Percentiles rank a stretch among this genome's conserved stretches.
Evolutionary conservation across 2,113 vertebrate genomes (phyloP).

Genomic region (Eubucco bourcierii): DNA sequence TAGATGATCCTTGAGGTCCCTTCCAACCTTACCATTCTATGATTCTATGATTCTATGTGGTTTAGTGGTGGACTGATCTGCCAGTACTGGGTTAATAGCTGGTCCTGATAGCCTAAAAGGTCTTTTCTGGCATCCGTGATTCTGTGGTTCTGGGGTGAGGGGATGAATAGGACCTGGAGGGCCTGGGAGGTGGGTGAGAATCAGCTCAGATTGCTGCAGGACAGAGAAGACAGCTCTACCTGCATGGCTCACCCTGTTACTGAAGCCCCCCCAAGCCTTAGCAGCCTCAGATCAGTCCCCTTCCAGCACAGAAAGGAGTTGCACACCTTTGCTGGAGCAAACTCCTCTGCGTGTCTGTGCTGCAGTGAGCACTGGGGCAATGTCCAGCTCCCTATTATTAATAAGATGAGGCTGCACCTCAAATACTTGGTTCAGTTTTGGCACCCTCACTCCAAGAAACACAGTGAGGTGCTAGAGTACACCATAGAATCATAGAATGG

Average conservation of each 20-base stretch:
- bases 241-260: not conserved
- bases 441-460: no score
- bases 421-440: no score
- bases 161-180: accelerated
- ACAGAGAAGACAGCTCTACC: not conserved
- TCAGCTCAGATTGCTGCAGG: accelerated
- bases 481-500: no score
- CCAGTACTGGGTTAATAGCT: not conserved
- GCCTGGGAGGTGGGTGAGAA: not conserved
- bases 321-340: not conserved
- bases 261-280: not conserved
- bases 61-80: not conserved
- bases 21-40: no score
- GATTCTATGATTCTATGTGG: no score
- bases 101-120: not conserved
- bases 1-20: no score
- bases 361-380: not conserved
- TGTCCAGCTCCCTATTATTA: not conserved
- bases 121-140: not conserved
- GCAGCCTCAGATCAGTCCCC: no score
- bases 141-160: not conserved
- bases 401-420: not conserved
- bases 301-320: not conserved
- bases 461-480: no score
- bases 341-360: not conserved